Base-by-base conservation (phyloP, 2,113 vertebrate genomes). In the Esox niger region DNA sequence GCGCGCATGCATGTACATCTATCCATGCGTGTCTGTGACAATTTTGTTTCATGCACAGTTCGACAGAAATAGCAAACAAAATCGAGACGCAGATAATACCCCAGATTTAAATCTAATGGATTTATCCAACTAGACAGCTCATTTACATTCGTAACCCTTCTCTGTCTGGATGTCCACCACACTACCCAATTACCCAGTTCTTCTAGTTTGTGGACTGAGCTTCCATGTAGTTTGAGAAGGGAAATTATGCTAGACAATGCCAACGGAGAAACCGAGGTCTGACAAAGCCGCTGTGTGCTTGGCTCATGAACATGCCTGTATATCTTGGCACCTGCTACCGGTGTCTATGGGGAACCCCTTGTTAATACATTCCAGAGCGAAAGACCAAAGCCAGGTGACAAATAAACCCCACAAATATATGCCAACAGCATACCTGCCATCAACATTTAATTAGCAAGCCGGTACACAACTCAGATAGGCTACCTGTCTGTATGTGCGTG, bases 361-460 rank as follows among this genome's bases (percentile, higher is more conserved):
- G 23, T n/a, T 59, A 62, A 71, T 77, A 73, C 31, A 76, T 77
- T 35, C 60, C 30, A n/a, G 25, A 77, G 73, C 70, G 54, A 76
- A 76, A 77, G 27, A 78, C 35, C 64, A 63, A 77, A 73, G 62
- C 68, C 33, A 71, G 62, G 35, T 68, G 73, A 79, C 69, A 67
- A 78, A 77, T 82, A 64, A 71, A 60, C 67, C 66, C 55, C 60
- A 13, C 62, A 79, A 69, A 31, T 66, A 75, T 68, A 70, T 61
- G 66, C 68, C 70, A 79, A 64, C 73, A 56, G 43, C 70, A 78
- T 71, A 82, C 77, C 78, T 82, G 74, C 74, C 69, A 71, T 64
- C 25, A 82, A 77, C 83, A 85, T 89, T 84, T 91, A 85, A 71
- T 58, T 70, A 80, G 67, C n/a, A n/a, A n/a, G n/a, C n/a, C n/a